Percentiles rank a stretch among this genome's conserved stretches.
phyloP scores from a whole-genome alignment of 2,888 invertebrate species.

The Erebia palarica region DNA sequence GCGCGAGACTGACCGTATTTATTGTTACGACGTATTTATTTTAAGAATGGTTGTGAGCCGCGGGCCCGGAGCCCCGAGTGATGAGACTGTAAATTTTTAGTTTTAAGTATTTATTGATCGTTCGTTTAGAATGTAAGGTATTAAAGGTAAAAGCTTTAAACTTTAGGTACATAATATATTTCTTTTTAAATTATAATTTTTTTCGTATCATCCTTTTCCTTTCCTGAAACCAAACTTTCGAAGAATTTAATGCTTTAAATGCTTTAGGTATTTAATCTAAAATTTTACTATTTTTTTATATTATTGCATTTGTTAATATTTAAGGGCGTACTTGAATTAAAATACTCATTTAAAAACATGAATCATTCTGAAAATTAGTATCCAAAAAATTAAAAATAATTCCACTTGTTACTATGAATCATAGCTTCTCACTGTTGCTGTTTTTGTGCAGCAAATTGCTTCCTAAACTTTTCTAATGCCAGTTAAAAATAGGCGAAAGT shows the following conservation, averaged over 20 bases:
- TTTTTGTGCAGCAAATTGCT: too few species aligned
- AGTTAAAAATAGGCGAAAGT: neutral
- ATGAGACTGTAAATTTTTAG: slow-evolving; percentile 31
- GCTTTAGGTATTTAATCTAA: too few species aligned
- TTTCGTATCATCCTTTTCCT: neutral
- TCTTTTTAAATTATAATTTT: slow-evolving; percentile 25
- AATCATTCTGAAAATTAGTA: too few species aligned
- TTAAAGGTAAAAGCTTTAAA: slow-evolving; percentile 44
- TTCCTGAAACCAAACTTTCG: neutral
- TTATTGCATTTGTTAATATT: too few species aligned
- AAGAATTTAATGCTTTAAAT: too few species aligned
- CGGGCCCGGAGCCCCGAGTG: slow-evolving; percentile 29
- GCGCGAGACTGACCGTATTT: slow-evolving; percentile 37
- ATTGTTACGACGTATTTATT: slow-evolving; percentile 40
- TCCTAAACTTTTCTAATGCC: neutral
- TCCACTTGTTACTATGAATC: too few species aligned
- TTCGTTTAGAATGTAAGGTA: slow-evolving; percentile 33
- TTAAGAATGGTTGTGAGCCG: slow-evolving; percentile 22
- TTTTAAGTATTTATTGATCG: slow-evolving; percentile 33
- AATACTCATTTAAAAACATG: too few species aligned
- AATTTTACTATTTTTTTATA: too few species aligned
- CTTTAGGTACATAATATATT: slow-evolving; percentile 29
- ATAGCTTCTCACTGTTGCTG: too few species aligned
- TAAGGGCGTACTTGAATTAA: too few species aligned
- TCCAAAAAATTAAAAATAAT: too few species aligned